Evolutionary conservation across 2,888 invertebrate genomes (phyloP).

Genomic region (Hoplodrina ambigua): DNA sequence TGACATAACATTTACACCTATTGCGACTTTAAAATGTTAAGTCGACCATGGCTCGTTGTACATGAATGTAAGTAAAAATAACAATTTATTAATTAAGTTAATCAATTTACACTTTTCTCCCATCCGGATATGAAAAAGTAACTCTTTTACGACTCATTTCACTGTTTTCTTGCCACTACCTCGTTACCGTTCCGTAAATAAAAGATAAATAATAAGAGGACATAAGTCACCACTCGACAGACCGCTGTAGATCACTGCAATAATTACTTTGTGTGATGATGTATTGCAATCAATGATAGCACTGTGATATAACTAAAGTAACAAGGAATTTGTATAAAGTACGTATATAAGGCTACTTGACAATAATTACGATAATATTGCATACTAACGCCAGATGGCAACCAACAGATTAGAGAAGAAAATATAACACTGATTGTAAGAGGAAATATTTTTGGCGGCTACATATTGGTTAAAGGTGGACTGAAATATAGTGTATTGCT

Average conservation of each 20-base stretch:
- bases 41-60: too few species aligned
- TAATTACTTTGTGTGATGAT: conserved; percentile 4
- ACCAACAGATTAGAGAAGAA: not conserved
- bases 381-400: not conserved
- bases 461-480: not conserved
- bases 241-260: conserved; percentile 3
- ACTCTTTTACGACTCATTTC: conserved; percentile 5
- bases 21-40: too few species aligned
- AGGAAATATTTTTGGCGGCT: not conserved
- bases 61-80: not conserved
- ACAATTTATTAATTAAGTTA: not conserved
- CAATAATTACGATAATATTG: conserved; percentile 28
- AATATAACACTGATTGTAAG: conserved; percentile 1
- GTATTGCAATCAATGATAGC: conserved; percentile 39
- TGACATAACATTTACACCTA: too few species aligned
- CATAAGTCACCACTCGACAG: conserved; percentile 6
- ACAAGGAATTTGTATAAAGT: conserved; percentile 17
- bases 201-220: not conserved
- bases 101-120: conserved; percentile 13
- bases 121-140: conserved; percentile 3
- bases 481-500: not conserved
- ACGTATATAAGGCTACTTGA: conserved; percentile 19
- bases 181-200: not conserved
- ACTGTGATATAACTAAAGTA: conserved; percentile 12
- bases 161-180: conserved; percentile 4